phyloP scores from a whole-genome alignment of 2,888 invertebrate genomes.

The Drosophila nr. perissopoda region DNA sequence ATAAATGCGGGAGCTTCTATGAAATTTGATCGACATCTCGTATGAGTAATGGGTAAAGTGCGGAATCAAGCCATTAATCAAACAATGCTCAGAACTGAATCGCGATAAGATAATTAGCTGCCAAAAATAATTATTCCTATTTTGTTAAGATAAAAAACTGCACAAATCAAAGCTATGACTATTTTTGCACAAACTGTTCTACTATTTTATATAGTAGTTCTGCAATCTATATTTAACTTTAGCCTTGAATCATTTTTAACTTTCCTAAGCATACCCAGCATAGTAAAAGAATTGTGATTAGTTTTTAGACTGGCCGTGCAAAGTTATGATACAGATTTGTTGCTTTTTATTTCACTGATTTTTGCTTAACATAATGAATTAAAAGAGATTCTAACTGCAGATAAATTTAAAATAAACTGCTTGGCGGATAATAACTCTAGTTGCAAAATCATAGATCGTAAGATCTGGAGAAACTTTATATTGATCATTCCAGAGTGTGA shows the following conservation, averaged over 20 bases:
- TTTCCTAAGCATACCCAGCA: not conserved
- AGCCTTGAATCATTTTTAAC: not conserved
- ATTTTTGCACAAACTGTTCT: not conserved
- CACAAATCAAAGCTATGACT: not conserved
- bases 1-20: not conserved
- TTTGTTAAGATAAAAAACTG: not conserved
- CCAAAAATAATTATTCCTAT: not conserved
- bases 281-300: not conserved
- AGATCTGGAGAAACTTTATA: not conserved
- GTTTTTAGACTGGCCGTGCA: not conserved
- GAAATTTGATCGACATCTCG: not conserved
- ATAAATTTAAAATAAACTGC: too few relatives aligned
- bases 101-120: slow-evolving; percentile 6
- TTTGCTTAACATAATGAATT: not conserved
- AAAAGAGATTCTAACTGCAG: not conserved
- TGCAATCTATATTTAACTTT: not conserved
- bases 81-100: not conserved
- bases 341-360: not conserved
- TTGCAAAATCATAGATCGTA: too few relatives aligned
- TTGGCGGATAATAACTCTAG: too few relatives aligned
- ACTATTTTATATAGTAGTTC: not conserved
- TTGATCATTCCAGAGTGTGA: not conserved
- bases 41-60: slow-evolving; percentile 2
- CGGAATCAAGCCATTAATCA: not conserved
- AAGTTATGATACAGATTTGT: not conserved